Percentiles rank a stretch among this genome's conserved stretches.
phyloP scores from a whole-genome alignment of 2,888 invertebrate species.

The Eulithis prunata region DNA sequence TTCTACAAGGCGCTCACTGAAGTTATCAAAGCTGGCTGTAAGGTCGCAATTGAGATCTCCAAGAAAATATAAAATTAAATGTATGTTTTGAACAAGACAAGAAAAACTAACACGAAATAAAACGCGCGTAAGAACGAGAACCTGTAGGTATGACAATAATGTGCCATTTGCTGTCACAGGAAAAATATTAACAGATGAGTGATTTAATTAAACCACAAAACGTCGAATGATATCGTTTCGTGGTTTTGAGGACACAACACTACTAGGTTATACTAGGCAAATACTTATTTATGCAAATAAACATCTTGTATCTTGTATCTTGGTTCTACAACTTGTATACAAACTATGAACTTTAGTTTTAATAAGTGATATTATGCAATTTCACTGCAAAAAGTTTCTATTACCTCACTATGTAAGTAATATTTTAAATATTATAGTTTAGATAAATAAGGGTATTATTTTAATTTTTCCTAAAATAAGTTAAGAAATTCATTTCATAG shows the following conservation, averaged over 20 bases:
- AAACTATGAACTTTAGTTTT: no score
- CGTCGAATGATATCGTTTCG: not conserved
- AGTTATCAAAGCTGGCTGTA: conserved; percentile 96
- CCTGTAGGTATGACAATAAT: not conserved
- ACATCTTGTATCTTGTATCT: no score
- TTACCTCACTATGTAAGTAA: conserved; percentile 23
- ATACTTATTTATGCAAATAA: no score
- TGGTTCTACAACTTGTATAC: no score
- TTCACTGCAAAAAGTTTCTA: not conserved
- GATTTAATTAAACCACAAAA: not conserved
- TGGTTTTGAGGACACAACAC: no score
- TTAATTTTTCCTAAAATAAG: not conserved
- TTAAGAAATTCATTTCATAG: no score
- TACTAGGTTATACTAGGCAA: no score
- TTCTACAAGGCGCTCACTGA: conserved; percentile 93
- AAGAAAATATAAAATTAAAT: conserved; percentile 91
- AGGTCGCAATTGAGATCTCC: conserved; percentile 96
- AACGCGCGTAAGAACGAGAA: not conserved
- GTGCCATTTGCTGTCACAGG: conserved; percentile 1
- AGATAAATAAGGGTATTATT: conserved; percentile 3
- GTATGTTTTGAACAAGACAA: not conserved
- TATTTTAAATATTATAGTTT: conserved; percentile 28
- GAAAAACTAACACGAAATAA: not conserved
- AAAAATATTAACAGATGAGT: not conserved
- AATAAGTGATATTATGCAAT: not conserved